Base-by-base conservation (phyloP, 2,888 invertebrate genomes). In the Troides helena region DNA sequence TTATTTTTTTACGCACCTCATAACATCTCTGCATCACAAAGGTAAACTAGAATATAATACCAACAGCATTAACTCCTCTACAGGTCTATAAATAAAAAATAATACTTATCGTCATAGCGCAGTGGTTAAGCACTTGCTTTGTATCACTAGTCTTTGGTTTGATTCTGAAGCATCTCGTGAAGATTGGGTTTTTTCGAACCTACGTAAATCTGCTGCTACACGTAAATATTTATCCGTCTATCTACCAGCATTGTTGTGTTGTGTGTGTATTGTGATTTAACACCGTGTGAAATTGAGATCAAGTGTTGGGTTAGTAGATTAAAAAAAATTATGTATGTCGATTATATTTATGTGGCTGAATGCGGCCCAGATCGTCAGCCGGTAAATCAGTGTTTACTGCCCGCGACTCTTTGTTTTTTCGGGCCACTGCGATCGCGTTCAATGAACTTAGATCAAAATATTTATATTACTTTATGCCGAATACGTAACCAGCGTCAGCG, bases 371-470 rank as follows among this genome's bases (percentile, higher is more conserved):
- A 59, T 39, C 25, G 25, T 43, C 65, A 1, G 65, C 43, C 70
- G 59, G 58, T 63, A 67, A 70, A 70, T 67, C 70, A 63, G 59
- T 62, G 50, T 70, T 67, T 43, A 66, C 66, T 66, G 59, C 57
- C 5, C 65, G 65, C 61, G 56, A 67, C 53, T 70, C 75, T 77
- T 76, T 76, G 74, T 76, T 77, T 78, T 78, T 78, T 74, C 70
- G 72, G 74, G 70, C 65, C 75, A 71, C 68, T 67, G 65, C 71
- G 62, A 68, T 73, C 73, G 71, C 73, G 81, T 73, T 76, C 80
- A 68, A 77, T 79, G 78, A 80, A 79, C 80, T 77, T 58, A 68
- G 65, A 71, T 74, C 75, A 76, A 76, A 76, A 76, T 74, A 76
- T 72, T 73, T 74, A 66, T 69, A 60, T 62, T 63, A 62, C 39